Evolutionary conservation across 2,797 vertebrate species (phyloP).

Genomic region (Darevskia mixta): DNA sequence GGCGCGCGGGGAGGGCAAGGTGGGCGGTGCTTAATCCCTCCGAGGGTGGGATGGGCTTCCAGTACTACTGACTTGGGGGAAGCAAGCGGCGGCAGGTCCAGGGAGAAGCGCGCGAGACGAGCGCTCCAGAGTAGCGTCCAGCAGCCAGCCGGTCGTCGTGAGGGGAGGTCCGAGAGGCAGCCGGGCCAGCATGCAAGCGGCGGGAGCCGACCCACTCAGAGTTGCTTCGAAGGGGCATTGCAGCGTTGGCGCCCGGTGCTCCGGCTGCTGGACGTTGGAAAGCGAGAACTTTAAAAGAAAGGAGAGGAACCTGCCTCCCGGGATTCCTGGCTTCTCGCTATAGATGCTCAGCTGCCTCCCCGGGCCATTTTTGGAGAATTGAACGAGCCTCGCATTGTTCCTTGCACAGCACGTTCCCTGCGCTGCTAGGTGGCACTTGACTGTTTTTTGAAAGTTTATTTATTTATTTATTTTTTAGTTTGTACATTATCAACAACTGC

Average conservation of each 20-base stretch:
- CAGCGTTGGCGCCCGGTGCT: background rate
- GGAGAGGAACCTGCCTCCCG: background rate
- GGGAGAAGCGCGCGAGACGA: background rate
- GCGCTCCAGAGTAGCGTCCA: background rate
- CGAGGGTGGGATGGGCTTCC: constrained; percentile 58
- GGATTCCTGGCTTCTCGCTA: background rate
- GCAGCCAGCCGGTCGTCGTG: too few relatives aligned
- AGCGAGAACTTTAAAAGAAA: background rate
- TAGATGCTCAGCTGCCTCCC: background rate
- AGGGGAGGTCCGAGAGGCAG: background rate
- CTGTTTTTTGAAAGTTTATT: background rate
- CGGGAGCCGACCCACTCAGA: background rate
- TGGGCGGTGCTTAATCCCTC: background rate
- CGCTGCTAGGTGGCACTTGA: too few relatives aligned
- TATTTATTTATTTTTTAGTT: background rate
- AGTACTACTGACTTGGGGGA: constrained; percentile 44
- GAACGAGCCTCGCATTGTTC: background rate
- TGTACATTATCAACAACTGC: background rate
- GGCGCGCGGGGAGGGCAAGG: background rate
- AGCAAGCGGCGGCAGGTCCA: background rate
- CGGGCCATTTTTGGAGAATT: background rate
- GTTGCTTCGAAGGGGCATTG: background rate
- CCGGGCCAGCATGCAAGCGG: background rate
- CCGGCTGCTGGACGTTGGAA: background rate
- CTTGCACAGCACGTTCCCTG: background rate